Evolutionary conservation across 2,113 vertebrate species (phyloP).

Genomic region (Opisthocomus hoazin): DNA sequence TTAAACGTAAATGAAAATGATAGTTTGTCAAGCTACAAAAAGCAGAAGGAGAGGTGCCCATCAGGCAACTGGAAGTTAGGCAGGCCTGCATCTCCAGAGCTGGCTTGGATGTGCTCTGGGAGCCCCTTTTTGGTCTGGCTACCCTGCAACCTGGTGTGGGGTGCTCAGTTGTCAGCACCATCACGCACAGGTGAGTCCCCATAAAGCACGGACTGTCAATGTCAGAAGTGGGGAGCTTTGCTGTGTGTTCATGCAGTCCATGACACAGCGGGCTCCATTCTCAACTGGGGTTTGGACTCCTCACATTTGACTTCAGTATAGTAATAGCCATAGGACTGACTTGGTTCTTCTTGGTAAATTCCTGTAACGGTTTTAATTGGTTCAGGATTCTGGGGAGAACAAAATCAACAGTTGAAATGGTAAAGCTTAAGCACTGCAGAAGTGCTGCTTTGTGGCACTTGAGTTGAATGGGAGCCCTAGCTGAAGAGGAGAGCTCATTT

Average conservation of each 20-base stretch:
- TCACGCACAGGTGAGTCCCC: accelerated
- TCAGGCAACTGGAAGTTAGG: background rate
- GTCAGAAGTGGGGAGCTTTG: background rate
- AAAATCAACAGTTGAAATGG: background rate
- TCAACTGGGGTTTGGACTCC: background rate
- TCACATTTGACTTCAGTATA: background rate
- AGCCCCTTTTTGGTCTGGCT: background rate
- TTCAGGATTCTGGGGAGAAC: background rate
- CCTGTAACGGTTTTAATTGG: background rate
- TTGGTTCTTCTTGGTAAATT: background rate
- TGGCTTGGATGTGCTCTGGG: background rate
- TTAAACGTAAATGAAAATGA: background rate
- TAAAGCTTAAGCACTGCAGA: background rate
- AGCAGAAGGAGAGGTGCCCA: background rate
- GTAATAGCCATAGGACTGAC: background rate
- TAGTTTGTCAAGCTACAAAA: background rate
- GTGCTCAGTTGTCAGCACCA: accelerated
- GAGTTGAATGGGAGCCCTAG: background rate
- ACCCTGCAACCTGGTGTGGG: accelerated
- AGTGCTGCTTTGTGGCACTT: background rate
- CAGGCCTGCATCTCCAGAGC: background rate
- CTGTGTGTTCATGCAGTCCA: accelerated
- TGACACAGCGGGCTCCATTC: accelerated
- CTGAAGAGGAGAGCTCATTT: constrained; percentile 5
- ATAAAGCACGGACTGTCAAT: accelerated